Evolutionary conservation across 2,888 invertebrate species (phyloP), one percentile per base, ranked within the genome.

Genomic region (Dastarcus helophoroides): DNA sequence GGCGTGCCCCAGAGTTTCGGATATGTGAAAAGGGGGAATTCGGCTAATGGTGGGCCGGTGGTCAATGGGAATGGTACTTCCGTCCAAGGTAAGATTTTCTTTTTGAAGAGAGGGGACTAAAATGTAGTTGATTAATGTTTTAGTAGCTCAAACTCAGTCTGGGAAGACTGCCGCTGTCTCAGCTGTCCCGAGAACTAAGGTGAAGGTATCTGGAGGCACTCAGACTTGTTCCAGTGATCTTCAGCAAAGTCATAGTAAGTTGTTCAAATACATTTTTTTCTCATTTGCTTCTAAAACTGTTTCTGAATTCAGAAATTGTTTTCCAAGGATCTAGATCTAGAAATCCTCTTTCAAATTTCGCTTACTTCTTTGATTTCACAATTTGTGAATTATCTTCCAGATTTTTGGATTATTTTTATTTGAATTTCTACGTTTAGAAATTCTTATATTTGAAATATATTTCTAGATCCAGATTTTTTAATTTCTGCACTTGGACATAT

Each of bases 201-300:
- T 88, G 16, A 89, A 89, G 65, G 83, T 88, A 14, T 85, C 88
- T 4, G 88, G 88, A 8, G 89, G 89, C 14, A 88, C 89, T 0
- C 89, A 90, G 59, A 89, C 89, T 4, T 79, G 84, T 48, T 80
- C 79, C 17, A 79, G 79, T 47, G 83, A 83, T 50, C 64, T 79
- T 19, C 77, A 77, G 58, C 76, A 71, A 44, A 68, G 73, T 14
- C 51, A 51, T 54, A 76, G 76, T 76, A 56, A 68, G 72, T 63
- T 31, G 16, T 33, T 27, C 2, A 14, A 26, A 14, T 13, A 7
- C n/a, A 7, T 17, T 17, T 6, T 17, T 17, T n/a, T 17, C n/a
- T n/a, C n/a, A n/a, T n/a, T n/a, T n/a, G n/a, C n/a, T n/a, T n/a
- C n/a, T n/a, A n/a, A n/a, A n/a, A n/a, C n/a, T n/a, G n/a, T n/a